Conservation (phyloP, 2,888 invertebrate species). For the Elysia crispata region DNA sequence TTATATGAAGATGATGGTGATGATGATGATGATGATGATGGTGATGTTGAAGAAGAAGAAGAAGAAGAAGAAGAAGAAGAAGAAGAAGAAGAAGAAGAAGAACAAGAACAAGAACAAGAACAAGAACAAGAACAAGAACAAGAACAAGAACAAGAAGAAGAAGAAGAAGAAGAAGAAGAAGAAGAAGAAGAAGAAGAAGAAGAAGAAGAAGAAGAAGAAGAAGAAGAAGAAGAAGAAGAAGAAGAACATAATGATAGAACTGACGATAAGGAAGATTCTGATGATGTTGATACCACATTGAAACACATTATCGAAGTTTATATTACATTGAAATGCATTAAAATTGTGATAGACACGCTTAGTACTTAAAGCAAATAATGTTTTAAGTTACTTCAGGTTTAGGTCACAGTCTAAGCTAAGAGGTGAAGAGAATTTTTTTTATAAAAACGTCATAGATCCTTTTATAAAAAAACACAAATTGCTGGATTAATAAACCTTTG, state of each 20-base stretch:
- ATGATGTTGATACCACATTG: no score
- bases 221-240: conserved; percentile 19
- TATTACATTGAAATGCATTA: no score
- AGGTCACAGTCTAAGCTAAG: no score
- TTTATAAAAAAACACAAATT: no score
- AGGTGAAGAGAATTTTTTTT: not conserved
- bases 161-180: conserved; percentile 19
- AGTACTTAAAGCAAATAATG: no score
- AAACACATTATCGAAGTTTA: no score
- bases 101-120: not conserved
- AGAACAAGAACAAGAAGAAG: conserved; percentile 3
- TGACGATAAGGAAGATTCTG: not conserved
- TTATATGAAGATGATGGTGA: no score
- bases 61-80: not conserved
- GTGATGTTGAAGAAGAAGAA: not conserved
- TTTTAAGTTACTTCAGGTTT: no score
- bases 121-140: not conserved
- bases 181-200: conserved; percentile 15
- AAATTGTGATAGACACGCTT: no score
- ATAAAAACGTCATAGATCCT: no score
- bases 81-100: not conserved
- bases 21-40: not conserved
- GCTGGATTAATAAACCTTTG: no score
- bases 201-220: conserved; percentile 15
- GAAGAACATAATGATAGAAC: not conserved